Evolutionary conservation across 1,140 invertebrate species (phyloP).

Genomic region (Chionoecetes opilio): DNA sequence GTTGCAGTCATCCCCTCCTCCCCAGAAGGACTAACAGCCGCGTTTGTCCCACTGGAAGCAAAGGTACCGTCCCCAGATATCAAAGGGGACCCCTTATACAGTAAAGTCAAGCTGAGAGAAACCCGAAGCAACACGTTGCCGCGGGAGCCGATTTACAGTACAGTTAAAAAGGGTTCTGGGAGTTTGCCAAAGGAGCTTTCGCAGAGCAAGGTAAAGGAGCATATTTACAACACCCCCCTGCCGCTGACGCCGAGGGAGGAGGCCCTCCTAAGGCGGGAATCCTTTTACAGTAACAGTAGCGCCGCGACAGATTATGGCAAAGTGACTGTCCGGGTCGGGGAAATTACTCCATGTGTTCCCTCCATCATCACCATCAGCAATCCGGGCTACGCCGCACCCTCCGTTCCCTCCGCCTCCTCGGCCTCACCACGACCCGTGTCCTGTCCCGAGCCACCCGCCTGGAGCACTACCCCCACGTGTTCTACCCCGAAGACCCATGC

Average conservation of each 20-base stretch:
- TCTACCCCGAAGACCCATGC: neutral
- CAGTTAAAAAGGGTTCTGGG: slow-evolving; percentile 63
- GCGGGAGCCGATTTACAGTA: slow-evolving; percentile 73
- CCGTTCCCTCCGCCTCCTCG: neutral
- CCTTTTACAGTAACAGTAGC: slow-evolving; percentile 64
- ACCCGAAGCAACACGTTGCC: slow-evolving; percentile 59
- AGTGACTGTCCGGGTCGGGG: slow-evolving; percentile 74
- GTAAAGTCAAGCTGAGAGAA: slow-evolving; percentile 55
- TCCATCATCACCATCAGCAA: slow-evolving; percentile 77
- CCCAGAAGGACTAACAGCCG: neutral
- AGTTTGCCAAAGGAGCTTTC: slow-evolving; percentile 72
- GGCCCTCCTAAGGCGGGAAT: slow-evolving; percentile 62
- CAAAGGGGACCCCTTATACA: slow-evolving; percentile 57
- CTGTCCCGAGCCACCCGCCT: neutral
- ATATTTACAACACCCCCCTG: slow-evolving; percentile 78
- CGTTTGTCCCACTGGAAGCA: slow-evolving; percentile 1
- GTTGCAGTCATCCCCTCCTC: slow-evolving; percentile 65
- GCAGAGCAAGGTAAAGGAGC: slow-evolving; percentile 73
- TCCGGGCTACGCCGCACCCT: slow-evolving; percentile 73
- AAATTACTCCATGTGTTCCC: slow-evolving; percentile 73
- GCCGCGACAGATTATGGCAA: slow-evolving; percentile 64
- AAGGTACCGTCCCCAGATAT: neutral
- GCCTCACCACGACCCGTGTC: slow-evolving; percentile 25
- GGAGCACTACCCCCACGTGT: neutral
- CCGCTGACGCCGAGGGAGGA: slow-evolving; percentile 70